Base-by-base conservation (phyloP, 2,888 invertebrate genomes). In the Dicranocentrus wangi region DNA sequence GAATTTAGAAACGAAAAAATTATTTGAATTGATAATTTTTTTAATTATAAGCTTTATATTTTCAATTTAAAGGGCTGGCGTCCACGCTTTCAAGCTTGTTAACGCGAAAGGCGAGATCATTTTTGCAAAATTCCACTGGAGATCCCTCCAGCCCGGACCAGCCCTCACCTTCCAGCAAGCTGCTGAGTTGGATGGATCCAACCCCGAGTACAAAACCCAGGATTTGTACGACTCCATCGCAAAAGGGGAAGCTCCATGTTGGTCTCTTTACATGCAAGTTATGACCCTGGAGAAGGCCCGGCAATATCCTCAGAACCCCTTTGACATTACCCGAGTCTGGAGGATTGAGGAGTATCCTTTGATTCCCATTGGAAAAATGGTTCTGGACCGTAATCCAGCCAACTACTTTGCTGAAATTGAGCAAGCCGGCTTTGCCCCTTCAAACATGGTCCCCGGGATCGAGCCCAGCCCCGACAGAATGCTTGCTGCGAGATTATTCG, bases 21-120 rank as follows among this genome's bases (percentile, higher is more conserved):
- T n/a, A n/a, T n/a, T n/a, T n/a, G n/a, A n/a, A n/a, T n/a, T n/a
- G n/a, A n/a, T n/a, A n/a, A n/a, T n/a, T n/a, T n/a, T n/a, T n/a
- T n/a, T n/a, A n/a, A n/a, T n/a, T n/a, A n/a, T n/a, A n/a, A n/a
- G n/a, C n/a, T n/a, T n/a, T n/a, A n/a, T n/a, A n/a, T n/a, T n/a
- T n/a, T n/a, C n/a, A n/a, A n/a, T n/a, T n/a, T n/a, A n/a, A n/a
- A n/a, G n/a, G n/a, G n/a, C 96, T 88, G 96, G 97, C 5, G 96
- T 95, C 0, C 97, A 98, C 88, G 96, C 97, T 0, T 98, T 95
- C 89, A 97, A 96, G 88, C 89, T 97, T 85, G 92, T 97, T 1
- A 98, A 97, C 89, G 66, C 42, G 10, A 90, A 92, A 72, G 88
- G 87, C 61, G 92, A 94, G 60, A 90, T 92, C 1, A 91, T 94